phyloP scores from a whole-genome alignment of 2,113 vertebrate species.

The Tonatia bakeri region DNA sequence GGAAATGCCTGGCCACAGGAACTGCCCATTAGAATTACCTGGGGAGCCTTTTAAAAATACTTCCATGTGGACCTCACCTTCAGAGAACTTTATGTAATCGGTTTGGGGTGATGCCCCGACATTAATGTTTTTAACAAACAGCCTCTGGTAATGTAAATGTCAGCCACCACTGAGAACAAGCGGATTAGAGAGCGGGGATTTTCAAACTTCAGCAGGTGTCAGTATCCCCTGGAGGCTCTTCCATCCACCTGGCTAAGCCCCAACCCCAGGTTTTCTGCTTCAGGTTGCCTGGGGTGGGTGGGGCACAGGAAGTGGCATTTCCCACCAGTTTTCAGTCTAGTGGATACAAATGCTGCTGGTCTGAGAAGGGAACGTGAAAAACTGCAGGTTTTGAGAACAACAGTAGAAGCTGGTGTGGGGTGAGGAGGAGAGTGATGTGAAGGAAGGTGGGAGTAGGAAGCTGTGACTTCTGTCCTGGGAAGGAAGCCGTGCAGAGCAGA shows the following conservation, averaged over 20 bases:
- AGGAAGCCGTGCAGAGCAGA: background rate
- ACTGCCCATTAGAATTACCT: background rate
- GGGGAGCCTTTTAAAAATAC: background rate
- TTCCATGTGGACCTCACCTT: background rate
- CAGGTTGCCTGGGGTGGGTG: background rate
- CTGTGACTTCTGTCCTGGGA: background rate
- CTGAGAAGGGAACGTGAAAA: background rate
- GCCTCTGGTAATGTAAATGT: background rate
- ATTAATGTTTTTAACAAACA: background rate
- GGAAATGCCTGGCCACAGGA: background rate
- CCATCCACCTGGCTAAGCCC: background rate
- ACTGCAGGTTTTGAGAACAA: background rate
- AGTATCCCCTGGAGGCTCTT: background rate
- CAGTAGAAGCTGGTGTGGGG: background rate
- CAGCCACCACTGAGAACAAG: background rate
- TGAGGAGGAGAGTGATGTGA: background rate
- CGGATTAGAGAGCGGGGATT: background rate
- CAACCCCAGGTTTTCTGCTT: background rate
- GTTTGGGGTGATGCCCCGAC: background rate
- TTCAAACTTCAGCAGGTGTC: background rate
- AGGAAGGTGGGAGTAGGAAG: background rate
- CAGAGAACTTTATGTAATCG: conserved; percentile 8
- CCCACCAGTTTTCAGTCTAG: background rate
- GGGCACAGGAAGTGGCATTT: background rate
- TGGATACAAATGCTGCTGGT: background rate